Conservation (phyloP, 2,888 invertebrate species). For the Hesperia comma region DNA sequence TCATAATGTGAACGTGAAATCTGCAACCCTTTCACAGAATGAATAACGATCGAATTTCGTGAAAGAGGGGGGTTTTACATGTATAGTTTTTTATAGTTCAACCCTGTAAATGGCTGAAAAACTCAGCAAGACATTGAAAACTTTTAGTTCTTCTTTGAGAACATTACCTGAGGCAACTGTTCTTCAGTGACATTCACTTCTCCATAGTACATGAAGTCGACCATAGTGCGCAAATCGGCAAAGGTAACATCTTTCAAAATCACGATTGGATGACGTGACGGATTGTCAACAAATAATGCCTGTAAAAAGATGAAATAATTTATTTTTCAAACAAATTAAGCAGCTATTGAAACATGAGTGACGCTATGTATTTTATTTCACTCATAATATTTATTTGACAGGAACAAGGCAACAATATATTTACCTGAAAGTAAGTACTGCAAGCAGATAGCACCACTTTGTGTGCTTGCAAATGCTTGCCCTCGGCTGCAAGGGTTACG, state of each 20-base stretch:
- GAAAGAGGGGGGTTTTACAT: too few relatives aligned
- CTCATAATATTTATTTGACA: too few relatives aligned
- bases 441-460: conserved; percentile 95
- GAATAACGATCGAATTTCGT: too few relatives aligned
- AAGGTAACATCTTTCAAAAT: conserved; percentile 95
- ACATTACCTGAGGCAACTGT: conserved; percentile 88
- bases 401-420: conserved; percentile 36
- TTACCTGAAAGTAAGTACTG: conserved; percentile 96
- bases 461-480: conserved; percentile 93
- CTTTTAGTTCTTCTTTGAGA: neutral
- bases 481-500: conserved; percentile 96
- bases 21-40: too few relatives aligned
- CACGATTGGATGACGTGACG: conserved; percentile 94
- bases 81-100: too few relatives aligned
- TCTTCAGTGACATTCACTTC: conserved; percentile 96
- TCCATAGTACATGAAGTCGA: conserved; percentile 96
- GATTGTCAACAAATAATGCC: conserved; percentile 93
- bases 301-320: conserved; percentile 60
- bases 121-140: too few relatives aligned
- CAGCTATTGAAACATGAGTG: too few relatives aligned
- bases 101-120: too few relatives aligned
- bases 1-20: too few relatives aligned
- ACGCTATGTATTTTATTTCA: too few relatives aligned
- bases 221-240: conserved; percentile 92
- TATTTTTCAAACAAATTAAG: neutral